phyloP scores from a whole-genome alignment of 2,888 invertebrate species.

The Blomia tropicalis region DNA sequence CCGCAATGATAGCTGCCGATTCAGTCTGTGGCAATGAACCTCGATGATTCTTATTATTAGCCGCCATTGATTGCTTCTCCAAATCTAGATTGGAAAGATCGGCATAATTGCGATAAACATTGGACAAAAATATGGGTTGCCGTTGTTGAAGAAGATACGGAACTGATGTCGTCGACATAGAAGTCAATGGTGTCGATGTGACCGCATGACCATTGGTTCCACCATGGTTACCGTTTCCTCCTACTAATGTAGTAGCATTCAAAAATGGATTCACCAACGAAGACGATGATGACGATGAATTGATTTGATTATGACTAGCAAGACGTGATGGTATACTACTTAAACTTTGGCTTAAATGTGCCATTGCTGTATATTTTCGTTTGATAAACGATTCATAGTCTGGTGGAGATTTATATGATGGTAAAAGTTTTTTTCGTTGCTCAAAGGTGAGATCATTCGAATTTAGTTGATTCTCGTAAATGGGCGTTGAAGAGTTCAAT shows the following conservation, averaged over 20 bases:
- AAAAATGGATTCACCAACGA: slow-evolving; percentile 4
- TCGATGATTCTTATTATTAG: background rate
- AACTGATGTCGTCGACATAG: slow-evolving; percentile 8
- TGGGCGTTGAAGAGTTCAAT: slow-evolving; percentile 4
- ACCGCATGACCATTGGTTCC: background rate
- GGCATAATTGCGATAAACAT: slow-evolving; percentile 31
- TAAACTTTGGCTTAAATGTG: slow-evolving; percentile 24
- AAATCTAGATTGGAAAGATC: slow-evolving; percentile 31
- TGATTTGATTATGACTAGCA: slow-evolving; percentile 15
- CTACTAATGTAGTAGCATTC: background rate
- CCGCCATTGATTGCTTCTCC: background rate
- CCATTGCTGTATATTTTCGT: slow-evolving; percentile 43
- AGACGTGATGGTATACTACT: slow-evolving; percentile 8
- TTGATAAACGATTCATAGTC: slow-evolving; percentile 87
- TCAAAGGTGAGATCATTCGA: slow-evolving; percentile 19
- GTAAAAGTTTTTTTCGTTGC: slow-evolving; percentile 30
- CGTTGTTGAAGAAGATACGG: slow-evolving; percentile 16
- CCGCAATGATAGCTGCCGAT: background rate
- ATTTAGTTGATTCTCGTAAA: slow-evolving; percentile 1
- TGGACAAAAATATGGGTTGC: slow-evolving; percentile 6
- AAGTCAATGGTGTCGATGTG: too few species aligned
- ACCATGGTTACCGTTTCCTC: background rate
- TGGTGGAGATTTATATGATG: slow-evolving; percentile 56
- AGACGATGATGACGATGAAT: slow-evolving; percentile 1
- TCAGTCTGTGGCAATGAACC: slow-evolving; percentile 16